phyloP scores from a whole-genome alignment of 1,140 invertebrate genomes.

The Euglossa dilemma region DNA sequence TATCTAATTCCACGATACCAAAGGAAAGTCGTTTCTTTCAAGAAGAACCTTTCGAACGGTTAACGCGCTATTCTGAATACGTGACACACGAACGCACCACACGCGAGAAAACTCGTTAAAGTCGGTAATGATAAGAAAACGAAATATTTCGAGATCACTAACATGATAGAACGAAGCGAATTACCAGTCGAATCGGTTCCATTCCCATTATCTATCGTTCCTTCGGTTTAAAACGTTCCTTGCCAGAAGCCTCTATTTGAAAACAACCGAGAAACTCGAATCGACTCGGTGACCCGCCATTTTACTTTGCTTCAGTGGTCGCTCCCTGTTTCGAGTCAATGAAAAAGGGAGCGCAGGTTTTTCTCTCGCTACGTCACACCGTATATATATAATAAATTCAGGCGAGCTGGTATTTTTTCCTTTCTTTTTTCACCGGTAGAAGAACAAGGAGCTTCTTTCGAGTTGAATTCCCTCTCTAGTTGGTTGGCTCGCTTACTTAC shows the following conservation, averaged over 20 bases:
- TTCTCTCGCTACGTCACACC: neutral
- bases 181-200: neutral
- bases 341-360: neutral
- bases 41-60: no score
- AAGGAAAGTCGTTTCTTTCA: no score
- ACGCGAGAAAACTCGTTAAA: neutral
- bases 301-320: neutral
- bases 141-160: no score
- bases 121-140: neutral
- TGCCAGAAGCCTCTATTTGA: neutral
- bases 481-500: neutral
- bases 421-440: neutral
- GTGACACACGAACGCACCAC: no score
- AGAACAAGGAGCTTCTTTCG: conserved; percentile 16
- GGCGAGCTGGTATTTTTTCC: neutral
- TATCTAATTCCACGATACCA: no score
- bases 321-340: neutral
- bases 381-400: neutral
- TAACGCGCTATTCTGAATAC: no score
- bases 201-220: neutral
- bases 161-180: neutral
- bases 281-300: neutral
- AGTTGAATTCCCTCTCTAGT: neutral
- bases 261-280: neutral
- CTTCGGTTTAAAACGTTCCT: neutral